Evolutionary conservation across 2,888 invertebrate species (phyloP), one percentile per base, ranked within the genome.

Genomic region (Linyphia triangularis): DNA sequence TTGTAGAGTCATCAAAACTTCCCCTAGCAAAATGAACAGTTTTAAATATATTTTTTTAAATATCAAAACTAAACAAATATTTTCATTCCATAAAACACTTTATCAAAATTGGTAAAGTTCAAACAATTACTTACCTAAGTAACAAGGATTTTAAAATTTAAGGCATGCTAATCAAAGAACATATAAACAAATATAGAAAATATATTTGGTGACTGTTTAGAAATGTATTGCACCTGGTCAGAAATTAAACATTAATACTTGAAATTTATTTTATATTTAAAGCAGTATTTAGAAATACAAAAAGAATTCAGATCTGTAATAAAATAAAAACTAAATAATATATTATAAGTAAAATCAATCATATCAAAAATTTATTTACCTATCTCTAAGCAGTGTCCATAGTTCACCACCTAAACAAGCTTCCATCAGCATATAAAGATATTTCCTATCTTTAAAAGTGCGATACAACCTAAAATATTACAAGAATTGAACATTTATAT

Each of bases 351-450:
- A n/a, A n/a, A n/a, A n/a, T n/a, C n/a, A n/a, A n/a, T n/a, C n/a
- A n/a, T n/a, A n/a, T n/a, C n/a, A 19, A 59, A 77, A 24, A 51
- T 57, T 13, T 13, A 59, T 30, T 65, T 33, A 90, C 90, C 89
- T 89, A 91, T 94, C 94, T 92, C 95, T 95, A 90, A 99, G 94
- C 91, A 99, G 97, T 6, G 99, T 99, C 99, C 99, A 99, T 85
- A 99, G 94, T 93, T 99, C 99, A 82, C 99, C 99, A 77, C 99
- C 99, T 83, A 99, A 95, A 92, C 99, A 99, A 90, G 97, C 97
- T 92, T 99, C 99, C 97, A 99, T 97, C 91, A 99, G 94, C 99
- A 99, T 99, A 93, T 99, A 99, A 90, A 99, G 94, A 93, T 98
- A 98, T 93, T 99, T 99, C 84, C 96, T 95, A 93, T 99, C 99